These are phyloP conservation scores for Pipistrellus nathusii DNA, from an alignment of 2,797 vertebrate genomes.

Conservation along the genomic window DNA sequence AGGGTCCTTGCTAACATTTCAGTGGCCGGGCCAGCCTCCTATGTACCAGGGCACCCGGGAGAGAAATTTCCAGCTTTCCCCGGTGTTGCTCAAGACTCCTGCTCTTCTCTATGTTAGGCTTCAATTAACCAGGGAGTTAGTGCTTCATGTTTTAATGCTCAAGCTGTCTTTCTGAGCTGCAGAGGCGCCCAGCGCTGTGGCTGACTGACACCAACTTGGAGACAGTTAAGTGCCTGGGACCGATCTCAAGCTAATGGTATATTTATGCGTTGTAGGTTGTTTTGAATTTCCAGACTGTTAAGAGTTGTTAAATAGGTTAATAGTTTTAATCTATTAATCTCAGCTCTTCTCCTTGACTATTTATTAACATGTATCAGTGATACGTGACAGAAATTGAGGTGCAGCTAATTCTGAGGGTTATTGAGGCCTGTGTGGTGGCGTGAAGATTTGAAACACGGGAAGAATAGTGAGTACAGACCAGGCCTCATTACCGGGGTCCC, in stretches of 20 bases:
- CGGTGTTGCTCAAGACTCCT: background rate
- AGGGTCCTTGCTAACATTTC: background rate
- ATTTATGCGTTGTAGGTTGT: conserved; percentile 76
- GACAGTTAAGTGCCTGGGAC: conserved; percentile 76
- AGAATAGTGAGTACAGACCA: background rate
- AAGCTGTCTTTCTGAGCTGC: conserved; percentile 28
- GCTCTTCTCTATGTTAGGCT: conserved; percentile 44
- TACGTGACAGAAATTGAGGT: conserved; percentile 63
- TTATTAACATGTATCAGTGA: conserved; percentile 78
- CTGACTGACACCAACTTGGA: conserved; percentile 73
- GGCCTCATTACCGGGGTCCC: background rate
- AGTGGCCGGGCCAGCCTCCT: background rate
- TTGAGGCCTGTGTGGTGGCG: background rate
- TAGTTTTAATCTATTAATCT: conserved; percentile 81
- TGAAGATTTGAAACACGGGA: background rate
- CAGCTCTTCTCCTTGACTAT: conserved; percentile 76
- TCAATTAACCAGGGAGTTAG: conserved; percentile 70
- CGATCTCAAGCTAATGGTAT: conserved; percentile 73
- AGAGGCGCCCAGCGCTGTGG: conserved; percentile 39
- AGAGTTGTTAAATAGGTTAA: conserved; percentile 82
- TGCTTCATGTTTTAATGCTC: conserved; percentile 67
- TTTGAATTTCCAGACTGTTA: conserved; percentile 80
- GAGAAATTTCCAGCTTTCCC: background rate
- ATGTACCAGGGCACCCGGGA: background rate
- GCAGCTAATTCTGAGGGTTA: conserved; percentile 45